Percentiles rank a stretch among this genome's conserved stretches.
phyloP scores from a whole-genome alignment of 2,113 vertebrate species.

The Elachura formosa region DNA sequence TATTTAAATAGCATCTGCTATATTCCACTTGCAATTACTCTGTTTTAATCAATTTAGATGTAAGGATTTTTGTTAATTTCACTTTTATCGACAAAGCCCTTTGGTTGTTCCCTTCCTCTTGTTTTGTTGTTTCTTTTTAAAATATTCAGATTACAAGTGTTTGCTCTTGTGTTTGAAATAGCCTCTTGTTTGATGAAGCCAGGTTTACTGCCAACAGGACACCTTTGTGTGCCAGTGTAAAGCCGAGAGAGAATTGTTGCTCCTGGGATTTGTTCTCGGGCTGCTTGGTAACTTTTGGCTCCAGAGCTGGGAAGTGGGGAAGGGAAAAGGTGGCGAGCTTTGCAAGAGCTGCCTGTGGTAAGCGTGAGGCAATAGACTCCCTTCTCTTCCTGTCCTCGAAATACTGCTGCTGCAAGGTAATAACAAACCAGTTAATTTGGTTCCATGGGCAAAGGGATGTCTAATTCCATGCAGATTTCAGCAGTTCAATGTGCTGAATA shows the following conservation, averaged over 20 bases:
- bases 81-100: not conserved
- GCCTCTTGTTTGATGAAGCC: not conserved
- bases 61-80: not conserved
- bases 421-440: constrained; percentile 28
- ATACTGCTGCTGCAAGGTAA: not conserved
- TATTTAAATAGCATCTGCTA: constrained; percentile 40
- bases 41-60: not conserved
- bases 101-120: not conserved
- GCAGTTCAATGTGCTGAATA: constrained; percentile 32
- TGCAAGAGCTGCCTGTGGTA: not conserved
- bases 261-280: not conserved
- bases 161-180: not conserved
- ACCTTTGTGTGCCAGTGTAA: not conserved
- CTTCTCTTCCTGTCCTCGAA: not conserved
- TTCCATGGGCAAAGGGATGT: constrained; percentile 25
- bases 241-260: not conserved
- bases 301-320: not conserved
- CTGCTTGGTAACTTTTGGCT: constrained; percentile 7
- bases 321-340: not conserved
- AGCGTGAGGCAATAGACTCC: not conserved
- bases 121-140: not conserved
- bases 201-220: not conserved
- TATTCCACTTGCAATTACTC: constrained; percentile 2
- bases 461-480: constrained; percentile 44
- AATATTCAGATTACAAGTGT: not conserved